Conservation (phyloP, 1,140 invertebrate species). For the Aphis craccivora region DNA sequence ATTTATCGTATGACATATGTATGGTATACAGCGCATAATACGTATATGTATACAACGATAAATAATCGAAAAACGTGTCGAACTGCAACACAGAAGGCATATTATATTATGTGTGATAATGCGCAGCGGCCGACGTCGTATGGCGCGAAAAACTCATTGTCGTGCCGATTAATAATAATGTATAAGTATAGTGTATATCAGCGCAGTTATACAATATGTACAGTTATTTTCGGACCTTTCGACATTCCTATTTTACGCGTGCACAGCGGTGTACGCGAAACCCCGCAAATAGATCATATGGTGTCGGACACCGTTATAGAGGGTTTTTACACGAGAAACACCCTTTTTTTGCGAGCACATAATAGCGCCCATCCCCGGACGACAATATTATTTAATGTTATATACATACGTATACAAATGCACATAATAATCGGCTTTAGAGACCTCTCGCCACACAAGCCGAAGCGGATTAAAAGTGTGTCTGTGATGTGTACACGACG, state of each 20-base stretch:
- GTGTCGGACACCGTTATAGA: neutral
- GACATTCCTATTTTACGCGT: neutral
- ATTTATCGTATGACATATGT: neutral
- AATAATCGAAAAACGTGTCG: neutral
- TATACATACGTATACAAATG: neutral
- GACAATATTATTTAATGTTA: no score
- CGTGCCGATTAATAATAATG: neutral
- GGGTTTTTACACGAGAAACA: neutral
- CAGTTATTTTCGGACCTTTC: slow-evolving; percentile 22
- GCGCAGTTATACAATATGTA: neutral
- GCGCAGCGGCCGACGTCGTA: neutral
- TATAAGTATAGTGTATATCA: no score
- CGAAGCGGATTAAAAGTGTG: slow-evolving; percentile 10
- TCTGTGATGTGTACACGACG: neutral
- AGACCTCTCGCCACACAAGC: neutral
- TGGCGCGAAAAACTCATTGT: slow-evolving; percentile 14
- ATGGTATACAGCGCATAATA: neutral
- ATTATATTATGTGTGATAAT: neutral
- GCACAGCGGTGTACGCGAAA: neutral
- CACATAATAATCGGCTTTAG: neutral
- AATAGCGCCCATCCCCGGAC: neutral
- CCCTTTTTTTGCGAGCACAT: neutral
- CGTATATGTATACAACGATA: neutral
- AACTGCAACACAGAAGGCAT: neutral
- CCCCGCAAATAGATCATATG: neutral